Conservation (phyloP, 2,888 invertebrate species). For the Cosmopolites sordidus region DNA sequence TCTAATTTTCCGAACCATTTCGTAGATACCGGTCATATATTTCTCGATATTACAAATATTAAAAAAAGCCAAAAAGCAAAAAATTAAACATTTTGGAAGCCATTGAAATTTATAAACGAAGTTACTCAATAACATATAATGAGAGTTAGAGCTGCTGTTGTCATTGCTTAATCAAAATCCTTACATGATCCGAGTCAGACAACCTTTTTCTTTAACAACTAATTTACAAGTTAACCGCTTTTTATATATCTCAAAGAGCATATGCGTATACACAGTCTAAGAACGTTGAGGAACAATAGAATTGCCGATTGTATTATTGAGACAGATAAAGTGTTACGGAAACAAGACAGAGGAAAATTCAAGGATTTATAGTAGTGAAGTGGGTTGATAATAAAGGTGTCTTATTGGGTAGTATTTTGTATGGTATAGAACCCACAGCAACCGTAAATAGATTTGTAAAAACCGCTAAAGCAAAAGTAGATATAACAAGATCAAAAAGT, state of each 20-base stretch:
- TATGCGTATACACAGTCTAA: slow-evolving; percentile 1
- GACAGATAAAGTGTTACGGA: slow-evolving; percentile 11
- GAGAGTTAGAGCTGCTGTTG: no score
- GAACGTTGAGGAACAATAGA: slow-evolving; percentile 2
- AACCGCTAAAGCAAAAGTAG: slow-evolving; percentile 12
- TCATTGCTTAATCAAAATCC: no score
- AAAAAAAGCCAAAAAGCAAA: no score
- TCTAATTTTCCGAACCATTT: no score
- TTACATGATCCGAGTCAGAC: no score
- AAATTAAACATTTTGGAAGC: no score
- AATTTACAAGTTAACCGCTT: not conserved
- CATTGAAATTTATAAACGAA: no score
- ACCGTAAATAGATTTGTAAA: slow-evolving; percentile 15
- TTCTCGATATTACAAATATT: no score
- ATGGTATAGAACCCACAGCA: slow-evolving; percentile 12
- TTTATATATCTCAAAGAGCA: not conserved
- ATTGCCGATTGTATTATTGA: slow-evolving; percentile 10
- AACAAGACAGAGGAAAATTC: slow-evolving; percentile 10
- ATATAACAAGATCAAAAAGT: slow-evolving; percentile 12
- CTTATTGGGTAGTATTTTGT: slow-evolving; percentile 10
- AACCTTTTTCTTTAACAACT: no score
- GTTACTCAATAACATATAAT: no score
- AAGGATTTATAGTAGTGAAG: slow-evolving; percentile 10
- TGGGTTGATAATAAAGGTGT: slow-evolving; percentile 20
- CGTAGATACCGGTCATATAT: no score